phyloP scores from a whole-genome alignment of 2,113 vertebrate species.

The Pangasianodon hypophthalmus region DNA sequence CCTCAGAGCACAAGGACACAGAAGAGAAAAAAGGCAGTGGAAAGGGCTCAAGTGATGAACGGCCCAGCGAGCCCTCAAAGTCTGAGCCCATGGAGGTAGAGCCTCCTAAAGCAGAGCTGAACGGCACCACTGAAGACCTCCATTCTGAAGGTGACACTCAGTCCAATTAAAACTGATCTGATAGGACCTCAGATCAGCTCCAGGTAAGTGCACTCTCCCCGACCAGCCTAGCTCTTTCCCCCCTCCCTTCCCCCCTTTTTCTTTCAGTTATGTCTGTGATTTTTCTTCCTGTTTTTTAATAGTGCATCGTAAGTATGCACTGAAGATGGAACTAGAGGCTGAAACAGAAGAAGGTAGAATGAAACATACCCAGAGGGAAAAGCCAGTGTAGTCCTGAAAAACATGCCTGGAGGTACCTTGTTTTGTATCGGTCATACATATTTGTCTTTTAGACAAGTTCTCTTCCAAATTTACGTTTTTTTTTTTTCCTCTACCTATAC shows the following conservation, averaged over 20 bases:
- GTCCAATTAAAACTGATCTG: slow-evolving; percentile 99
- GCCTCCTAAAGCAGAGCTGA: slow-evolving; percentile 87
- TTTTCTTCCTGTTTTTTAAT: slow-evolving; percentile 91
- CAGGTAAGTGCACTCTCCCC: slow-evolving; percentile 96
- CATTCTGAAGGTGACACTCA: slow-evolving; percentile 99
- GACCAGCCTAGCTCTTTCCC: slow-evolving; percentile 80
- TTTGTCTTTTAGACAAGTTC: slow-evolving; percentile 66
- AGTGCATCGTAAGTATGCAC: slow-evolving; percentile 99
- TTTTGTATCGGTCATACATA: slow-evolving; percentile 82
- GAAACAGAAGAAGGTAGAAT: slow-evolving; percentile 90
- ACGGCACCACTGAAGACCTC: slow-evolving; percentile 95
- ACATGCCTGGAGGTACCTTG: slow-evolving; percentile 96
- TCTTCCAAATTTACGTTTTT: slow-evolving; percentile 66
- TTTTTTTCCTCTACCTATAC: slow-evolving; percentile 52
- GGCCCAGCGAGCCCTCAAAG: slow-evolving; percentile 83
- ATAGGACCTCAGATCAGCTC: slow-evolving; percentile 99
- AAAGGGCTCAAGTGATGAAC: slow-evolving; percentile 86
- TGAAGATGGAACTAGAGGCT: slow-evolving; percentile 98
- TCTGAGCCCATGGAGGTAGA: slow-evolving; percentile 89
- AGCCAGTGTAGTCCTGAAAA: slow-evolving; percentile 99
- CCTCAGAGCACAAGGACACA: slow-evolving; percentile 87
- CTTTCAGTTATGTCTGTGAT: slow-evolving; percentile 76
- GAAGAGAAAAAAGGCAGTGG: slow-evolving; percentile 92
- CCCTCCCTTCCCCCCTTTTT: slow-evolving; percentile 78
- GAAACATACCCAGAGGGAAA: slow-evolving; percentile 96